phyloP scores from a whole-genome alignment of 64 coral and sea anemone genomes.

The Astreopora myriophthalma region DNA sequence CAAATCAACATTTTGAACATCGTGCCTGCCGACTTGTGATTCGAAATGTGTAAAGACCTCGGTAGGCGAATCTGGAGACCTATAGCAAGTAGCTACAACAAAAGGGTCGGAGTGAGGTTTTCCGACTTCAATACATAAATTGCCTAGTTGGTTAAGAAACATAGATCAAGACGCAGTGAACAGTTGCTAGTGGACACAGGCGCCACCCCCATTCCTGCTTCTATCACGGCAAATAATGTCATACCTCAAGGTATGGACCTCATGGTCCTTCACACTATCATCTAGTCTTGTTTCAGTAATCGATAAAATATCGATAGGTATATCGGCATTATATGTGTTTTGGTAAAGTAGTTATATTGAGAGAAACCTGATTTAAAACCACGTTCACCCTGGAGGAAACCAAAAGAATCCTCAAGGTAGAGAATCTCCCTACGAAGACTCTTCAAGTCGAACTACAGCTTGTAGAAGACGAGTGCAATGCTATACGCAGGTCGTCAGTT shows the following conservation, averaged over 20 bases:
- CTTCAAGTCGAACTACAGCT: too few relatives aligned
- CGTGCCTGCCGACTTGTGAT: background rate
- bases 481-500: too few relatives aligned
- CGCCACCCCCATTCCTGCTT: conserved; percentile 23
- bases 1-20: conserved; percentile 65
- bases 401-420: too few relatives aligned
- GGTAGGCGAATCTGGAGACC: background rate
- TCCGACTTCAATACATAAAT: background rate
- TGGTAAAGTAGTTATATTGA: too few relatives aligned
- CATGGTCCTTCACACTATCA: conserved; percentile 16
- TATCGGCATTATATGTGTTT: too few relatives aligned
- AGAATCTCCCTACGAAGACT: too few relatives aligned
- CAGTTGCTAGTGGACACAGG: background rate
- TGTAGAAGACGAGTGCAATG: too few relatives aligned
- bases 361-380: too few relatives aligned
- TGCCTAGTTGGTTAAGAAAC: too few relatives aligned
- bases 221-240: conserved; percentile 55
- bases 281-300: conserved; percentile 52
- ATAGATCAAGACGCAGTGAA: conserved; percentile 17
- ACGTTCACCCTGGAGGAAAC: too few relatives aligned
- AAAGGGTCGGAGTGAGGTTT: conserved; percentile 22
- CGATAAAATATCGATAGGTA: conserved; percentile 28
- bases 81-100: conserved; percentile 5
- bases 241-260: conserved; percentile 33
- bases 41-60: conserved; percentile 5